Conservation (phyloP, 2,797 vertebrate genomes). For the Silurus aristotelis region DNA sequence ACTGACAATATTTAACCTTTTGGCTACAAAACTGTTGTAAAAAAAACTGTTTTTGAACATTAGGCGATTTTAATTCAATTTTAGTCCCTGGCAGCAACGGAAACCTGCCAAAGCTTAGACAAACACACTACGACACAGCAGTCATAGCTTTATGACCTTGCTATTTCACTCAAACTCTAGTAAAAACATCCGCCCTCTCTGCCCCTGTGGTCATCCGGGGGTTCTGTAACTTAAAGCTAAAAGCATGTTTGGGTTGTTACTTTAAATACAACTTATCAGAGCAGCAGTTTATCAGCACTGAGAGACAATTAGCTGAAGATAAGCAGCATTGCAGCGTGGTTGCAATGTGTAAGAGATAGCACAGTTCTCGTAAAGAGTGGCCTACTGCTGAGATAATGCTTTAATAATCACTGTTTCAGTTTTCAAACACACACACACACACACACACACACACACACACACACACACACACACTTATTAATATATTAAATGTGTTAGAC, state of each 20-base stretch:
- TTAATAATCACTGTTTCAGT: conserved; percentile 48
- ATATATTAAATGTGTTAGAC: background rate
- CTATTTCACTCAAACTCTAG: background rate
- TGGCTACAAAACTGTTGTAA: background rate
- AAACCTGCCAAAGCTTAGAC: conserved; percentile 1
- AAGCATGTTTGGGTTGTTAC: conserved; percentile 45
- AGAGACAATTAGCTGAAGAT: conserved; percentile 47
- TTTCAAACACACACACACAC: conserved; percentile 2
- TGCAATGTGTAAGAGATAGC: conserved; percentile 66
- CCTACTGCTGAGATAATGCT: conserved; percentile 61
- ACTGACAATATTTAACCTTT: conserved; percentile 4
- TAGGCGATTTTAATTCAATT: background rate
- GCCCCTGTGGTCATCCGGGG: conserved; percentile 14
- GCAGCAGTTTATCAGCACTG: conserved; percentile 50
- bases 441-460: background rate
- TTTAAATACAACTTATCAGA: conserved; percentile 63
- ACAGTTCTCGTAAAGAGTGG: conserved; percentile 61
- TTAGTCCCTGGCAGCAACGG: background rate
- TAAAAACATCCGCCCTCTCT: conserved; percentile 16
- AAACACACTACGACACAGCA: conserved; percentile 7
- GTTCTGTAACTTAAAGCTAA: conserved; percentile 8
- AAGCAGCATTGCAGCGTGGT: conserved; percentile 53
- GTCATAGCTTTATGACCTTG: conserved; percentile 26
- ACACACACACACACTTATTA: background rate
- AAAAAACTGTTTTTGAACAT: background rate